Evolutionary conservation across 1,140 invertebrate species (phyloP).

Genomic region (Brachionus paranguensis): DNA sequence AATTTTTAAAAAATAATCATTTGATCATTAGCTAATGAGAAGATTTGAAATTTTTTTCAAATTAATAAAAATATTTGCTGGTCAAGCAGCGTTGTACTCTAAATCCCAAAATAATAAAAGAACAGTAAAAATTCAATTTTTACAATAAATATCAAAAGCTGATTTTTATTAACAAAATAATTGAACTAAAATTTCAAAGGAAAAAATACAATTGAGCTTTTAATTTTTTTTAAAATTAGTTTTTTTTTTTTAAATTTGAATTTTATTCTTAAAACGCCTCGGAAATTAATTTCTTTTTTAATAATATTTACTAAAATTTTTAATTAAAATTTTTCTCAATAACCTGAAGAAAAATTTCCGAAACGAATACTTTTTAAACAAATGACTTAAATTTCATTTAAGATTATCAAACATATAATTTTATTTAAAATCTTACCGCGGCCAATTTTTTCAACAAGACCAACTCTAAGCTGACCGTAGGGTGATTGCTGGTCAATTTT

Average conservation of each 20-base stretch:
- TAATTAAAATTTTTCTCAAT: neutral
- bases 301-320: neutral
- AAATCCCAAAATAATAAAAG: neutral
- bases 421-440: neutral
- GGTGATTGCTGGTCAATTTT: neutral
- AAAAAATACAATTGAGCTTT: no score
- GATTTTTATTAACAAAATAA: neutral
- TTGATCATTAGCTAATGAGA: neutral
- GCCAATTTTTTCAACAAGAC: neutral
- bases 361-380: neutral
- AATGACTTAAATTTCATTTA: neutral
- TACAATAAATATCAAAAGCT: neutral
- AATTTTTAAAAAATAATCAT: neutral
- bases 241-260: neutral
- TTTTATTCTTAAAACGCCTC: neutral
- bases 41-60: neutral
- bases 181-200: no score
- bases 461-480: neutral
- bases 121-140: neutral
- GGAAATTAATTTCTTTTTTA: neutral
- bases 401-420: neutral
- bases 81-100: neutral
- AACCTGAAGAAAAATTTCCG: neutral
- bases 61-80: neutral
- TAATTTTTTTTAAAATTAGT: neutral